Conservation (phyloP, 2,797 vertebrate species). For the Acomys russatus region DNA sequence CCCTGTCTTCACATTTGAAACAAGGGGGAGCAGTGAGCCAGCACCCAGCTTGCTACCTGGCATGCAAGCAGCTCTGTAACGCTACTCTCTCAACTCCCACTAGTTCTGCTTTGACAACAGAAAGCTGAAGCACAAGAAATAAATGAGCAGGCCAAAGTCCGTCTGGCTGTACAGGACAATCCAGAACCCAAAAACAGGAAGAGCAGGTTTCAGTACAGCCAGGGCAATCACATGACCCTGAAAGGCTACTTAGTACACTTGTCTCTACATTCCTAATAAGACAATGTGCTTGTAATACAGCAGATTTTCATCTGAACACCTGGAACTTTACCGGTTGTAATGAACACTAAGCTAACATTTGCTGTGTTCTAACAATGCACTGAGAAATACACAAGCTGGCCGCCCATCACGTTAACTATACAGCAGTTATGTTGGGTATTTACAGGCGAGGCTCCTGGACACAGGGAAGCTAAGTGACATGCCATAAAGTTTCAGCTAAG, state of each 20-base stretch:
- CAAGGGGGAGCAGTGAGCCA: rapidly evolving
- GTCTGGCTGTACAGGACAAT: background rate
- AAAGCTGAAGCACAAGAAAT: background rate
- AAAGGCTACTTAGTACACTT: background rate
- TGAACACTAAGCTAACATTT: background rate
- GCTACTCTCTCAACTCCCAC: background rate
- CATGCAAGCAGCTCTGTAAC: background rate
- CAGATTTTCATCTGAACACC: background rate
- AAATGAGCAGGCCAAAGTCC: rapidly evolving
- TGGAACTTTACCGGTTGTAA: background rate
- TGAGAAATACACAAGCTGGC: rapidly evolving
- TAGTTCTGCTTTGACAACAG: background rate
- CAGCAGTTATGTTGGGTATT: rapidly evolving
- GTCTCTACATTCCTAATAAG: background rate
- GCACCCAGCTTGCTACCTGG: background rate
- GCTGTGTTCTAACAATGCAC: background rate
- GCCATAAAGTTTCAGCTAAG: background rate
- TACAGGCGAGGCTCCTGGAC: background rate
- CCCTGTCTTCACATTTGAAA: background rate
- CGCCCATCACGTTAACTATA: rapidly evolving
- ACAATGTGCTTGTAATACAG: background rate
- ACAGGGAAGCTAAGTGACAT: background rate
- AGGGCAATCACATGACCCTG: background rate
- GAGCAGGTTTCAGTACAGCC: background rate
- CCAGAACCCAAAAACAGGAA: background rate